Percentiles rank a stretch among this genome's conserved stretches.
Evolutionary conservation across 2,888 invertebrate species (phyloP).

Genomic region (Caenorhabditis panamensis): DNA sequence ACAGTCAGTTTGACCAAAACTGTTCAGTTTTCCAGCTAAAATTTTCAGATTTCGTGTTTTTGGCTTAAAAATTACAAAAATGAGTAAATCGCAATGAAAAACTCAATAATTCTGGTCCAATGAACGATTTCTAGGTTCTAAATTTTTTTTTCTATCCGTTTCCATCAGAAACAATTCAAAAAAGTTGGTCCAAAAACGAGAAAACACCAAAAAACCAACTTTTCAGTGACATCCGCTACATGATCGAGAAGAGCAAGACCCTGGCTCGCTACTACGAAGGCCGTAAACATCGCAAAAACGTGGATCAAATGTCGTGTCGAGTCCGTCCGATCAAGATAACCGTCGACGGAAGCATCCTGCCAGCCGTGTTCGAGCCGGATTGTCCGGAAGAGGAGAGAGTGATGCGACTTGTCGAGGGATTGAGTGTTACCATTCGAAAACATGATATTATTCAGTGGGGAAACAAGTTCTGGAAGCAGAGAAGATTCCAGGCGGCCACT

Average conservation of each 20-base stretch:
- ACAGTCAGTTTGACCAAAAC: too few relatives aligned
- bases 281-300: conserved; percentile 14
- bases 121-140: too few relatives aligned
- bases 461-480: conserved; percentile 36
- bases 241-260: conserved; percentile 41
- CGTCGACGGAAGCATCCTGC: conserved; percentile 8
- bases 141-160: too few relatives aligned
- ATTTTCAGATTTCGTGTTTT: too few relatives aligned
- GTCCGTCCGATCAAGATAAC: conserved; percentile 35
- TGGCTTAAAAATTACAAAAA: too few relatives aligned
- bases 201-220: background rate
- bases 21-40: too few relatives aligned
- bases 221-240: conserved; percentile 57
- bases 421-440: conserved; percentile 50
- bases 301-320: conserved; percentile 45
- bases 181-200: background rate
- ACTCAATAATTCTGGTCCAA: too few relatives aligned
- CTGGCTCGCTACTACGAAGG: conserved; percentile 20
- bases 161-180: too few relatives aligned
- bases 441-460: conserved; percentile 50
- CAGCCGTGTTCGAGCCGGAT: conserved; percentile 21
- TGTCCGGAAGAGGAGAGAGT: conserved; percentile 48
- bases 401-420: conserved; percentile 51
- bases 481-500: conserved; percentile 1
- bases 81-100: too few relatives aligned